Evolutionary conservation across 2,113 vertebrate species (phyloP).

Genomic region (Ictalurus punctatus): DNA sequence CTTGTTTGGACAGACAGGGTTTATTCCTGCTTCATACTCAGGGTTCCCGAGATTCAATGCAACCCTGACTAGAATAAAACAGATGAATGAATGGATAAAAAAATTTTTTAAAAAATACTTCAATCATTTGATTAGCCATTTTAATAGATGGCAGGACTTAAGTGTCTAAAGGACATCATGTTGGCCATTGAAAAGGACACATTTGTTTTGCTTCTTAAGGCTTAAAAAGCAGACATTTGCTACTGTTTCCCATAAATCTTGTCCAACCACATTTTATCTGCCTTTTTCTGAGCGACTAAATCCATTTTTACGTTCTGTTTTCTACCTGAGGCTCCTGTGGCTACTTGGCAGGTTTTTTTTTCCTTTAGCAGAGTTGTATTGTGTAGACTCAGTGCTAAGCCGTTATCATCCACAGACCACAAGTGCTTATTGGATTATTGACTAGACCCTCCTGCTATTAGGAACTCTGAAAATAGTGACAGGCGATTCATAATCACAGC

Average conservation of each 20-base stretch:
- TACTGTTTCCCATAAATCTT: not conserved
- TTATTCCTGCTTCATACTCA: not conserved
- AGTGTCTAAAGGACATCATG: not conserved
- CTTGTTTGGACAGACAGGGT: not conserved
- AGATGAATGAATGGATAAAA: not conserved
- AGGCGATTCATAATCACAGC: no score
- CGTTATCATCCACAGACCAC: constrained; percentile 17
- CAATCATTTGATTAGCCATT: not conserved
- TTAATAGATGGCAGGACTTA: not conserved
- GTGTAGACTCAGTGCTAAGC: constrained; percentile 4
- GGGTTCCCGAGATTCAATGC: not conserved
- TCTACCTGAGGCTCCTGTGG: constrained; percentile 5
- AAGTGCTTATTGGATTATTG: constrained; percentile 25
- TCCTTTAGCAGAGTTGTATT: not conserved
- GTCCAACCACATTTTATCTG: not conserved
- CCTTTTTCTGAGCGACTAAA: not conserved
- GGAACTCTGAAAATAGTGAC: not conserved
- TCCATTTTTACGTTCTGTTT: not conserved
- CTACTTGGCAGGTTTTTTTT: not conserved
- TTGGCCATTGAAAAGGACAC: not conserved
- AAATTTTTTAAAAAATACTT: not conserved
- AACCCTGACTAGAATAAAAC: not conserved
- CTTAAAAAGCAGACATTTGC: not conserved
- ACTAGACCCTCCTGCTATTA: not conserved
- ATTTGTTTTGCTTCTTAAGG: not conserved